These are phyloP conservation scores for Haemorhous mexicanus DNA, from an alignment of 2,113 vertebrate genomes.

Conservation along the genomic window DNA sequence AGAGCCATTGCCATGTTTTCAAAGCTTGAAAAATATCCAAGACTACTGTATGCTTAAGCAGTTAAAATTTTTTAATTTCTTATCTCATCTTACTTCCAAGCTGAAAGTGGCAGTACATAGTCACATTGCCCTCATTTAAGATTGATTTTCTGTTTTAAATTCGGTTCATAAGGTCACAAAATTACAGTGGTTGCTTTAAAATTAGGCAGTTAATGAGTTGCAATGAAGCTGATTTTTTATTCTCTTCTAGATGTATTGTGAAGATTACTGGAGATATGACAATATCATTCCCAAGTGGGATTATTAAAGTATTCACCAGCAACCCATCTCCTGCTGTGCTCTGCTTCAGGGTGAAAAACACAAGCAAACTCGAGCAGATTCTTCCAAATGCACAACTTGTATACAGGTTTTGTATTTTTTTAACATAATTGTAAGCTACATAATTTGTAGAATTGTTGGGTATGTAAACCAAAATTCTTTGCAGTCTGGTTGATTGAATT, in stretches of 20 bases:
- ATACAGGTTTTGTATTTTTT: slow-evolving; percentile 81
- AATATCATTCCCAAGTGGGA: slow-evolving; percentile 93
- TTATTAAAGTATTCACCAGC: slow-evolving; percentile 94
- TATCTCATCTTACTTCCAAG: neutral
- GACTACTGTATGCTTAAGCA: slow-evolving; percentile 46
- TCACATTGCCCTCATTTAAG: neutral
- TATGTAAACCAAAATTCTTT: neutral
- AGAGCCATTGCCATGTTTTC: neutral
- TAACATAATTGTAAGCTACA: neutral
- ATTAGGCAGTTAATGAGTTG: neutral
- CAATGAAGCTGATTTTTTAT: neutral
- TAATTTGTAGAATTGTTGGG: neutral
- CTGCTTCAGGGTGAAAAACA: slow-evolving; percentile 92
- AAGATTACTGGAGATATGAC: slow-evolving; percentile 99
- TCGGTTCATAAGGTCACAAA: neutral
- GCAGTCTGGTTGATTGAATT: neutral
- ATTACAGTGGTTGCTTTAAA: neutral
- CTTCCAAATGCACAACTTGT: slow-evolving; percentile 93
- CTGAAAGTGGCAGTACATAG: neutral
- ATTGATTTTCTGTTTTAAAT: neutral
- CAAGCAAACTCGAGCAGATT: slow-evolving; percentile 89
- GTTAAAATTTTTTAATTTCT: neutral
- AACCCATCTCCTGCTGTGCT: slow-evolving; percentile 91
- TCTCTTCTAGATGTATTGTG: slow-evolving; percentile 86
- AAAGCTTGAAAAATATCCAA: neutral